phyloP scores from a whole-genome alignment of 2,113 vertebrate species.

The Tamias sibiricus region DNA sequence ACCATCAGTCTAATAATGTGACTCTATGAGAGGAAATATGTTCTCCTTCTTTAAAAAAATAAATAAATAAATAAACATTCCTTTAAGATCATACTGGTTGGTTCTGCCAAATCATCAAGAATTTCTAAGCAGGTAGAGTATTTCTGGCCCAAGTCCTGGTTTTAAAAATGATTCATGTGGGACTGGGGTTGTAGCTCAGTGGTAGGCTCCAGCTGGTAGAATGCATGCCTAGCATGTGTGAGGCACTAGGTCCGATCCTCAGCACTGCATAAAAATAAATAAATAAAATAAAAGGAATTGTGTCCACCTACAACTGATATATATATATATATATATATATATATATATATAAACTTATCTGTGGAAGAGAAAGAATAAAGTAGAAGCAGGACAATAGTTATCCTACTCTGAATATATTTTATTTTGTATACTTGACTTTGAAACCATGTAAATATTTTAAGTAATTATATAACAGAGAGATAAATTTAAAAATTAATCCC shows the following conservation, averaged over 20 bases:
- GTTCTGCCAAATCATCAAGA: conserved; percentile 18
- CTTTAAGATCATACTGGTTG: background rate
- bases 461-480: background rate
- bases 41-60: no score
- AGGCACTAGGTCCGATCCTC: no score
- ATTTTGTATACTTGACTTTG: background rate
- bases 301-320: no score
- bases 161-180: background rate
- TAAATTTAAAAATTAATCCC: background rate
- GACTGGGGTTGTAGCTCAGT: no score
- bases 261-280: no score
- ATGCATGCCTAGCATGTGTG: no score
- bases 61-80: no score
- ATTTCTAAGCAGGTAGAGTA: background rate
- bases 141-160: background rate
- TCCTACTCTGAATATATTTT: background rate
- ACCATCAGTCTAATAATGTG: background rate
- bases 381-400: background rate
- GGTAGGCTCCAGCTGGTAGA: no score
- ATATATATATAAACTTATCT: background rate
- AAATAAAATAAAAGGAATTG: no score
- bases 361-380: background rate
- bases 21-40: background rate
- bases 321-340: no score
- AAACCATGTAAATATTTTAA: background rate